Evolutionary conservation across 2,888 invertebrate genomes (phyloP).

Genomic region (Heliconius hortense): DNA sequence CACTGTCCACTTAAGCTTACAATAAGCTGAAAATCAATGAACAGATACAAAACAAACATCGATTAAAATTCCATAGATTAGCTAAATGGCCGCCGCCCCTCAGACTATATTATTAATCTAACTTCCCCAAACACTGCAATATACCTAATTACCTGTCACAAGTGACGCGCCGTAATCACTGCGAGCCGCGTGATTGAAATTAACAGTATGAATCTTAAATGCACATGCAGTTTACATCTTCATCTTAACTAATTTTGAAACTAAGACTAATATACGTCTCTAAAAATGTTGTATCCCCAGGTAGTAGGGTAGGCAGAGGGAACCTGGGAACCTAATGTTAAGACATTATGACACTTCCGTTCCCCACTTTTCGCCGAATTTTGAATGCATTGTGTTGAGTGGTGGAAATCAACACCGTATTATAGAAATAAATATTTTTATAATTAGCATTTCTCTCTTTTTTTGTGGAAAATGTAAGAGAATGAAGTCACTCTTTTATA

Average conservation of each 20-base stretch:
- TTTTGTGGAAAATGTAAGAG: background rate
- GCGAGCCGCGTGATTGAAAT: slow-evolving; percentile 25
- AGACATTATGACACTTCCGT: too few species aligned
- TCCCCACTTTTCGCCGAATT: too few species aligned
- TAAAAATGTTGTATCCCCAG: too few species aligned
- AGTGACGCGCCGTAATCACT: slow-evolving; percentile 20
- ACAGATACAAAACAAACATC: too few species aligned
- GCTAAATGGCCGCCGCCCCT: background rate
- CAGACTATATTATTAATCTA: slow-evolving; percentile 25
- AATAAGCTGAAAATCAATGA: too few species aligned
- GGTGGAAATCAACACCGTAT: too few species aligned
- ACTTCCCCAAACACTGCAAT: slow-evolving; percentile 25
- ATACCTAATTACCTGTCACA: slow-evolving; percentile 27
- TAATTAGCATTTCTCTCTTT: too few species aligned
- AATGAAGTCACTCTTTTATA: background rate
- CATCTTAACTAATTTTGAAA: slow-evolving; percentile 7
- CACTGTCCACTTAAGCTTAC: too few species aligned
- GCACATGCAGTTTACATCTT: slow-evolving; percentile 26
- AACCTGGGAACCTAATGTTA: too few species aligned
- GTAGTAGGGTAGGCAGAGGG: too few species aligned
- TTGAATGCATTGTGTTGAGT: too few species aligned
- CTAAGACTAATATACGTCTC: background rate
- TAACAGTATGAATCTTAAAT: slow-evolving; percentile 25
- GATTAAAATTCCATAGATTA: background rate
- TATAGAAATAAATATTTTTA: too few species aligned